Evolutionary conservation across 1,140 invertebrate genomes (phyloP), one percentile per base, ranked within the genome.

Genomic region (Rhopalosiphum padi): DNA sequence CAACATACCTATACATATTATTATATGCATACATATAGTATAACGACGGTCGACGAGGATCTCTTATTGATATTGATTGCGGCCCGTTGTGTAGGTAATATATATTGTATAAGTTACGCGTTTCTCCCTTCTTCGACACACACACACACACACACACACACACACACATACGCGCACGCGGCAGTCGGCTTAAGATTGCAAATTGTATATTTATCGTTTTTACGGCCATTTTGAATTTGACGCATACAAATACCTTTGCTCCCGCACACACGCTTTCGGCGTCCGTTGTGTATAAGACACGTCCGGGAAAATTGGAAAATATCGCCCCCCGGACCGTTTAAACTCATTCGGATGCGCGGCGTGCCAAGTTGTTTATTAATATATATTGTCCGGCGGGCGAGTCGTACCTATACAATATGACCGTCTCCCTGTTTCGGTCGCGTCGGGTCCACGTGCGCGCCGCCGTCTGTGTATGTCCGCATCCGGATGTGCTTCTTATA

Each of bases 301-400:
- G 91, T 93, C 48, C 46, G 25, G 22, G 77, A 22, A 85, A 93
- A 93, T 93, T 93, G 77, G 91, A 93, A 93, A 93, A 93, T 93
- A 93, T 93, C 35, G 68, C 82, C 37, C n/a, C 21, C 87, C 51
- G 87, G 51, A 89, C 48, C 87, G 37, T 92, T 92, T 37, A 15
- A 46, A 41, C 90, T 92, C 91, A 93, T 93, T 93, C 68, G 48
- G 91, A 93, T 93, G 68, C 82, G 82, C 82, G 48, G 35, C 91
- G 91, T 37, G 91, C 77, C 91, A 51, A 86, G 48, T 93, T 93
- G 68, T 93, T 93, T 93, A 93, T 85, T 93, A 93, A 93, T 93
- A 93, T 53, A 93, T 82, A 92, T 92, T 51, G 68, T 92, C 46
- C 46, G 46, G 43, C 37, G 22, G 7, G 9, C 51, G 30, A n/a